Conservation (phyloP, 2,797 vertebrate genomes). For the Acropternis orthonyx region DNA sequence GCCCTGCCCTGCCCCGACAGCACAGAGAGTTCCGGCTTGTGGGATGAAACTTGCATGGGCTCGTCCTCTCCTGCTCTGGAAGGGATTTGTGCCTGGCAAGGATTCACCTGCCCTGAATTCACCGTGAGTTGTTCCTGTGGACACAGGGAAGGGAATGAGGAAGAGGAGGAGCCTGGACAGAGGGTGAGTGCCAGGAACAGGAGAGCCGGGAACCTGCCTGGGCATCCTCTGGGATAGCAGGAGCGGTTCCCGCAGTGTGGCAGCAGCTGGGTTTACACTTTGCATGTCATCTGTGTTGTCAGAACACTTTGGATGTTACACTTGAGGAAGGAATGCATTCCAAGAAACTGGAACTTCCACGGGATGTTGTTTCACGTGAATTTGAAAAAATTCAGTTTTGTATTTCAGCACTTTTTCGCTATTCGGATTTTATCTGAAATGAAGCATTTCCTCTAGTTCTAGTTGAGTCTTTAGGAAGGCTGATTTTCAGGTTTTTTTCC, state of each 20-base stretch:
- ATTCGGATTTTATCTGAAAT: not conserved
- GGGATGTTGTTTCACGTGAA: not conserved
- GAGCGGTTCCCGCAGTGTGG: rapidly evolving
- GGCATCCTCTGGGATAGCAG: not conserved
- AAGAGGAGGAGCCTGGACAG: not conserved
- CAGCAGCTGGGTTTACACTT: rapidly evolving
- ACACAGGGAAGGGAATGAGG: not conserved
- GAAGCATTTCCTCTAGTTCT: not conserved
- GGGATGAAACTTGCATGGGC: not conserved
- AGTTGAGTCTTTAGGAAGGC: not conserved
- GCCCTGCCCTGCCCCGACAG: not conserved
- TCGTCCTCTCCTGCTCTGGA: not conserved
- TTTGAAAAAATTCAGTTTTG: not conserved
- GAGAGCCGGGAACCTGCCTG: not conserved
- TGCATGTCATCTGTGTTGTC: rapidly evolving
- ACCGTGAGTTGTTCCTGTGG: rapidly evolving
- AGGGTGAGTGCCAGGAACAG: rapidly evolving
- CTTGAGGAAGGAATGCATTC: not conserved
- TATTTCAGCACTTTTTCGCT: not conserved
- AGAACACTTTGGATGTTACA: not conserved
- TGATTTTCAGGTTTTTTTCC: rapidly evolving
- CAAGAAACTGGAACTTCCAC: not conserved
- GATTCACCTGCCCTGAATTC: not conserved
- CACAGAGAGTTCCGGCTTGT: rapidly evolving
- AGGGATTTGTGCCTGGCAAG: not conserved